Evolutionary conservation across 2,113 vertebrate genomes (phyloP).

Genomic region (Tautogolabrus adspersus): DNA sequence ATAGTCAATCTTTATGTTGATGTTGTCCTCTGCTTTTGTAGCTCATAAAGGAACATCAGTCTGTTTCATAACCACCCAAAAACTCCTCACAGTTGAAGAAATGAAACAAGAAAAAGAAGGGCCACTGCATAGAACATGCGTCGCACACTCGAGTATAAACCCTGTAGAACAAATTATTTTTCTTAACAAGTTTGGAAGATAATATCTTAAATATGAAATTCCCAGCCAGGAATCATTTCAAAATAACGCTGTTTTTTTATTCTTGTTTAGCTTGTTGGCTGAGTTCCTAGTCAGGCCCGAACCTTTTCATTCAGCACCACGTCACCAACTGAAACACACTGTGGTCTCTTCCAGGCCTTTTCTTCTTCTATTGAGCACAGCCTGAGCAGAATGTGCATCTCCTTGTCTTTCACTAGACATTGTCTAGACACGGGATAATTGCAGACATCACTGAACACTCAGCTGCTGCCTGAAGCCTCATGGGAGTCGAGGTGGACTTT

Average conservation of each 20-base stretch:
- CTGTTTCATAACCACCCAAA: too few relatives aligned
- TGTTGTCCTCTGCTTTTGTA: too few relatives aligned
- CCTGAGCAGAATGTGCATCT: slow-evolving; percentile 60
- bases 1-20: too few relatives aligned
- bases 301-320: slow-evolving; percentile 56
- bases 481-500: slow-evolving; percentile 87
- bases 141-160: too few relatives aligned
- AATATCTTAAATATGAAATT: not conserved
- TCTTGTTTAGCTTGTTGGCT: slow-evolving; percentile 8
- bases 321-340: slow-evolving; percentile 53
- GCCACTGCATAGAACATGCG: too few relatives aligned
- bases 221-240: not conserved
- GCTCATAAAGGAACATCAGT: too few relatives aligned
- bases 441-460: slow-evolving; percentile 93
- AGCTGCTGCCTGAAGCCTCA: slow-evolving; percentile 87
- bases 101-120: too few relatives aligned
- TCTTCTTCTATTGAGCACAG: slow-evolving; percentile 51
- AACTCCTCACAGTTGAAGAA: too few relatives aligned
- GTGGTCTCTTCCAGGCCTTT: slow-evolving; percentile 53
- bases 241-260: not conserved
- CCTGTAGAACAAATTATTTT: too few relatives aligned
- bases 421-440: slow-evolving; percentile 96
- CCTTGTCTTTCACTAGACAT: slow-evolving; percentile 90
- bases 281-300: slow-evolving; percentile 25
- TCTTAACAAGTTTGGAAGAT: too few relatives aligned